A percentile compares a stretch with the other conserved stretches of the same genome.
phyloP scores from a whole-genome alignment of 2,888 invertebrate genomes.

The Miltochrista miniata region DNA sequence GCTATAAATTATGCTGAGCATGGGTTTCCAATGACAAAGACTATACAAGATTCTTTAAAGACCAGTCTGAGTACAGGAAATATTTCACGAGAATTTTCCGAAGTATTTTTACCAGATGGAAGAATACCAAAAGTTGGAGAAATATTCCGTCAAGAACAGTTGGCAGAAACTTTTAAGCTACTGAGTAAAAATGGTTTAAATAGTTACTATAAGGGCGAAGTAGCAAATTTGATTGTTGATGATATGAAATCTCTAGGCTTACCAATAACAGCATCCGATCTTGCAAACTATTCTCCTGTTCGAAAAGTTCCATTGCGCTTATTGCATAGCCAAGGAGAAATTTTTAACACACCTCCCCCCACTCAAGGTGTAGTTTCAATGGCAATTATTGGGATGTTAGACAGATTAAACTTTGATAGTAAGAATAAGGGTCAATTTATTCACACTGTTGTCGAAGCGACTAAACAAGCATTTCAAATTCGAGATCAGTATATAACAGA shows the following conservation, averaged over 20 bases:
- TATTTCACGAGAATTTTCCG: slow-evolving; percentile 45
- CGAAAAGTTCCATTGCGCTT: slow-evolving; percentile 61
- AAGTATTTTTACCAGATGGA: slow-evolving; percentile 53
- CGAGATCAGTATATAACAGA: slow-evolving; percentile 66
- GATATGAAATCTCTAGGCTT: slow-evolving; percentile 62
- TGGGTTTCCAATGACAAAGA: slow-evolving; percentile 53
- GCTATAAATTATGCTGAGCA: slow-evolving; percentile 69
- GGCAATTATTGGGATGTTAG: slow-evolving; percentile 64
- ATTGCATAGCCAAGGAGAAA: slow-evolving; percentile 57
- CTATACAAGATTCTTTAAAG: slow-evolving; percentile 31
- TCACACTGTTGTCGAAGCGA: slow-evolving; percentile 68
- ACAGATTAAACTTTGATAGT: slow-evolving; percentile 62
- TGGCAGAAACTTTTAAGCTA: slow-evolving; percentile 59
- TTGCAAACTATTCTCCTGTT: slow-evolving; percentile 57
- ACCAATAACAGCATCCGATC: slow-evolving; percentile 66
- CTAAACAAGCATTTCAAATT: slow-evolving; percentile 59
- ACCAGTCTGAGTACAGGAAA: too few relatives aligned
- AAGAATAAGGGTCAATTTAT: slow-evolving; percentile 65
- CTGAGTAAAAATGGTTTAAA: slow-evolving; percentile 61
- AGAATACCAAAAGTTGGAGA: too few relatives aligned
- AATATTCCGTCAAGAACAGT: slow-evolving; percentile 51
- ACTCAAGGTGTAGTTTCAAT: slow-evolving; percentile 72
- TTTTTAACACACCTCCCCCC: slow-evolving; percentile 70
- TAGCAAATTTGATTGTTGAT: slow-evolving; percentile 61
- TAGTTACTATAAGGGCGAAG: slow-evolving; percentile 66